Evolutionary conservation across 2,113 vertebrate genomes (phyloP).

Genomic region (Nycticryphes semicollaris): DNA sequence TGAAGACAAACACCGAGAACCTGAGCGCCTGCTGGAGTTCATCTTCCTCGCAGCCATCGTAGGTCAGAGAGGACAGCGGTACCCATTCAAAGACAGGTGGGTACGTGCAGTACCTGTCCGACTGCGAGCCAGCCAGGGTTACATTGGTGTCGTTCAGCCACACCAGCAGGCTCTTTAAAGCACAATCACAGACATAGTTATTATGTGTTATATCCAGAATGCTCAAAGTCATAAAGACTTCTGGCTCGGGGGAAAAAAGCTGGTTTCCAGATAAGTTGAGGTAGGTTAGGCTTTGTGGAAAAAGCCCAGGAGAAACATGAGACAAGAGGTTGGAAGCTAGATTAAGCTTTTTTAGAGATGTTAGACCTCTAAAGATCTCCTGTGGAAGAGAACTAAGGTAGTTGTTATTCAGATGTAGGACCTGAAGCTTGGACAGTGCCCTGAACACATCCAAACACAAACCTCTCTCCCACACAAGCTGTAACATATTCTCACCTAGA

Average conservation of each 20-base stretch:
- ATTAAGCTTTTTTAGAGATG: slow-evolving; percentile 74
- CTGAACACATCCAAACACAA: slow-evolving; percentile 83
- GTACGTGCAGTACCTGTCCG: slow-evolving; percentile 73
- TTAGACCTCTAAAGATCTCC: slow-evolving; percentile 79
- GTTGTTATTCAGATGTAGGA: slow-evolving; percentile 79
- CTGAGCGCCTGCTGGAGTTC: slow-evolving; percentile 67
- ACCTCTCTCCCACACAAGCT: slow-evolving; percentile 77
- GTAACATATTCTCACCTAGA: slow-evolving; percentile 81
- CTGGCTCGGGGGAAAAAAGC: slow-evolving; percentile 80
- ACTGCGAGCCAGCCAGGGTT: slow-evolving; percentile 42
- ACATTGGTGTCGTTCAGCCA: slow-evolving; percentile 83
- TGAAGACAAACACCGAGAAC: slow-evolving; percentile 74
- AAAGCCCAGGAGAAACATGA: slow-evolving; percentile 63
- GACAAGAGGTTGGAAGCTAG: slow-evolving; percentile 82
- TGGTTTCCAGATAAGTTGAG: slow-evolving; percentile 83
- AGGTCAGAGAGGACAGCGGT: slow-evolving; percentile 42
- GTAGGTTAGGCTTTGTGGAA: slow-evolving; percentile 76
- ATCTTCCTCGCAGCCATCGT: slow-evolving; percentile 66
- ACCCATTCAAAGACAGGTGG: slow-evolving; percentile 60
- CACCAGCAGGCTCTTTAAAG: slow-evolving; percentile 71
- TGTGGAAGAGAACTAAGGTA: slow-evolving; percentile 78
- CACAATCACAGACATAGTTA: slow-evolving; percentile 83
- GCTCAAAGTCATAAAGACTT: slow-evolving; percentile 71
- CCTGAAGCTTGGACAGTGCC: slow-evolving; percentile 69
- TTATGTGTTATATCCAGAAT: slow-evolving; percentile 78